phyloP scores from a whole-genome alignment of 1,140 invertebrate species.

The Mactra quadrangularis region DNA sequence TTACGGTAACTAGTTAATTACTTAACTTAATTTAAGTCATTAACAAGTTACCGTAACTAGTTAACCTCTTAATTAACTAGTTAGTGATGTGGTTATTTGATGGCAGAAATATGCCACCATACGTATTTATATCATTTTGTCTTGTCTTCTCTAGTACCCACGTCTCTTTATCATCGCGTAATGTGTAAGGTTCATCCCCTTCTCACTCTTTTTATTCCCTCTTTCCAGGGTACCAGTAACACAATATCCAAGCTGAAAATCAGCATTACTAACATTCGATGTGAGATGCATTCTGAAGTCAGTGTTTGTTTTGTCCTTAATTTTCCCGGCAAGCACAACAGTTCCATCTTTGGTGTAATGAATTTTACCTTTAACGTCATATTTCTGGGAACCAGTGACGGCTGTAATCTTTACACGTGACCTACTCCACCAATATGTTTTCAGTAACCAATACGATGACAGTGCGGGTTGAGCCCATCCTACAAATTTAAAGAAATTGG shows the following conservation, averaged over 20 bases:
- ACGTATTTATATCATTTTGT: no score
- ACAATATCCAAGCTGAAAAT: slow-evolving; percentile 94
- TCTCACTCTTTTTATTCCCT: slow-evolving; percentile 84
- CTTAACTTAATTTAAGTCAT: no score
- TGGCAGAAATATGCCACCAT: no score
- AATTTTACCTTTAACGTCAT: slow-evolving; percentile 91
- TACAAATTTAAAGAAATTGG: background rate
- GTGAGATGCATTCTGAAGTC: slow-evolving; percentile 88
- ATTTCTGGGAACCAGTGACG: slow-evolving; percentile 89
- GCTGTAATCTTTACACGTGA: slow-evolving; percentile 93
- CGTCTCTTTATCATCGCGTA: slow-evolving; percentile 92
- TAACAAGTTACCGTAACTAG: no score
- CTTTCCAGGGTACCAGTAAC: slow-evolving; percentile 93
- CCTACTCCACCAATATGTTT: slow-evolving; percentile 92
- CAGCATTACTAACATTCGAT: slow-evolving; percentile 90
- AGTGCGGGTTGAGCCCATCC: slow-evolving; percentile 91
- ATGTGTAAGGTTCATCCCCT: slow-evolving; percentile 93
- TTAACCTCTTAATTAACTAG: no score
- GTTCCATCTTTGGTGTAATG: slow-evolving; percentile 90
- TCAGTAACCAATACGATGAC: slow-evolving; percentile 93
- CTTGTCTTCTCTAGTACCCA: slow-evolving; percentile 81
- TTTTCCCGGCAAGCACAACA: slow-evolving; percentile 91
- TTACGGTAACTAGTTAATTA: no score
- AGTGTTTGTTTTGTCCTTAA: slow-evolving; percentile 87
- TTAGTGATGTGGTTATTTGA: no score